Evolutionary conservation across 2,888 invertebrate genomes (phyloP).

Genomic region (Aphidoletes aphidimyza): DNA sequence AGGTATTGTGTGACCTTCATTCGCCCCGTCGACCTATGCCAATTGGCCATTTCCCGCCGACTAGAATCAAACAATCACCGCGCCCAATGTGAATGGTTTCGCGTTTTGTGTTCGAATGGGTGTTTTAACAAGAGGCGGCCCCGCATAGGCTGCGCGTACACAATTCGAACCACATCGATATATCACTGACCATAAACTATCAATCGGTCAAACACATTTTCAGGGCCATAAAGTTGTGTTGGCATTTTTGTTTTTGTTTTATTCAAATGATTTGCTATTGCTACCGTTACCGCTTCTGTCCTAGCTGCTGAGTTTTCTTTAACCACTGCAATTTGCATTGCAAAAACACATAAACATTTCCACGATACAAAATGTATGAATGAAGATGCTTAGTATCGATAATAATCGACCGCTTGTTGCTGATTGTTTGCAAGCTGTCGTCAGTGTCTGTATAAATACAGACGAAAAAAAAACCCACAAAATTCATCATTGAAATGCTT

Average conservation of each 20-base stretch:
- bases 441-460: not conserved
- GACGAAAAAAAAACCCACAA: not conserved
- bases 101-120: not conserved
- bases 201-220: conserved; percentile 34
- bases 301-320: not conserved
- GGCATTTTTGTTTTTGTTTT: too few relatives aligned
- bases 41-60: not conserved
- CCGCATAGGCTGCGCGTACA: too few relatives aligned
- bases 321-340: too few relatives aligned
- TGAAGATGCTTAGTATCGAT: not conserved
- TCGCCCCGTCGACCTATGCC: not conserved
- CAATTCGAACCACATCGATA: not conserved
- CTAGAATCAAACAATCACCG: not conserved
- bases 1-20: not conserved
- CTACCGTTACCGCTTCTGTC: too few relatives aligned
- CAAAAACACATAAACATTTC: too few relatives aligned
- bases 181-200: conserved; percentile 10
- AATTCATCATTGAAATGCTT: conserved; percentile 27
- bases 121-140: not conserved
- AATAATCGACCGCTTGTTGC: not conserved
- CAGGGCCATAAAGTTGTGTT: conserved; percentile 34
- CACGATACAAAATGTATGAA: not conserved
- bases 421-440: not conserved
- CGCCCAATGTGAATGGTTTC: not conserved
- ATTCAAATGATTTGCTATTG: too few relatives aligned